Base-by-base conservation (phyloP, 1,140 invertebrate species). In the Drosophila littoralis region DNA sequence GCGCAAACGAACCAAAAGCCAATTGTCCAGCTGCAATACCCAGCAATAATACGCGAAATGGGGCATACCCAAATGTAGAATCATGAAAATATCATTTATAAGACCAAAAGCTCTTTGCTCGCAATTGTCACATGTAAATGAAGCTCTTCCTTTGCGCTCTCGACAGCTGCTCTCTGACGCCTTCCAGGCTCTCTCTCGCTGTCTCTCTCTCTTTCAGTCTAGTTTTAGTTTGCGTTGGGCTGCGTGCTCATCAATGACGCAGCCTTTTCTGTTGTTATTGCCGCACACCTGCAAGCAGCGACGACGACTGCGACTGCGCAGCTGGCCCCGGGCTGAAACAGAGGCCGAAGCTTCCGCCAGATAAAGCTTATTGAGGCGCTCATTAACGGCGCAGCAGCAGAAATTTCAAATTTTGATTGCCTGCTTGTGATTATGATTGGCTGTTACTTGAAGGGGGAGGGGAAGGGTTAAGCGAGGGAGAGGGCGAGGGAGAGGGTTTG, bases 171-270 rank as follows among this genome's bases (percentile, higher is more conserved):
- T 28, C 22, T 28, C 22, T 5, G 22, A 22, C 22, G 22, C 22
- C 22, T 52, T n/a, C 1, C 48, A 17, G n/a, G 7, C 42, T 40
- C 46, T 52, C 48, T 46, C 17, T 13, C 28, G 13, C 42, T 35
- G 50, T 22, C 52, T n/a, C 42, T 64, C 63, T 70, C 32, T 42
- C 60, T 7, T 35, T 28, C 46, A 52, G 70, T 83, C 80, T 89
- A 88, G 84, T 78, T 86, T 74, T 75, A 45, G 79, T 61, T 76
- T 82, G n/a, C n/a, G n/a, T n/a, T n/a, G n/a, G n/a, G 45, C 43
- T 75, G 66, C 66, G 58, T 70, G 67, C 79, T 88, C 86, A 86
- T 86, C 79, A 86, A 86, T 88, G 83, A 86, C 83, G 83, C 84
- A 75, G 84, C 83, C 74, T 69, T 83, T 79, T 55, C 66, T 13